A percentile compares a stretch with the other conserved stretches of the same genome.
Conservation (phyloP, 2,888 invertebrate genomes). For the Cacoxenus indagator region DNA sequence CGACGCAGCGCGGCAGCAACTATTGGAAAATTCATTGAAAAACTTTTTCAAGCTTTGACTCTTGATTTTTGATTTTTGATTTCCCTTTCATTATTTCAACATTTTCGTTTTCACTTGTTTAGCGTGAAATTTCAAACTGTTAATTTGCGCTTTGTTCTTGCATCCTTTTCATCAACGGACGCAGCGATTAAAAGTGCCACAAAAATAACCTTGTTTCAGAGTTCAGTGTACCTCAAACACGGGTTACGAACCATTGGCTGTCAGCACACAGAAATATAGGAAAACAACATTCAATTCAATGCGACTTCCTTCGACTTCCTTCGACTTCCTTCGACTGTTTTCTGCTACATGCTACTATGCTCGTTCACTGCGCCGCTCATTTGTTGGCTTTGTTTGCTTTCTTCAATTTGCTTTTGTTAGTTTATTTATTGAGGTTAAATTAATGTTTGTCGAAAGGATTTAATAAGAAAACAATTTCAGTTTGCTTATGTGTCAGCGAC, state of each 20-base stretch:
- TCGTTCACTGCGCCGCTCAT: neutral
- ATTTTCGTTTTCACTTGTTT: constrained; percentile 58
- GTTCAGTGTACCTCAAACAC: too few relatives aligned
- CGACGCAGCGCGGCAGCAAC: too few relatives aligned
- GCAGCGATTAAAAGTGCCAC: neutral
- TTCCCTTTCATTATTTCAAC: constrained; percentile 33
- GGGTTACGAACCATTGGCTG: too few relatives aligned
- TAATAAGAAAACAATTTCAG: constrained; percentile 61
- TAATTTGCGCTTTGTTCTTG: constrained; percentile 60
- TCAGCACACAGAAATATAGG: too few relatives aligned
- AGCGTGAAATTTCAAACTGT: constrained; percentile 63
- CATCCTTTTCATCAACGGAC: constrained; percentile 27
- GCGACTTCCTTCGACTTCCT: too few relatives aligned
- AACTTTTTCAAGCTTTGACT: too few relatives aligned
- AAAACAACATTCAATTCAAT: too few relatives aligned
- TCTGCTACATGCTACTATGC: too few relatives aligned
- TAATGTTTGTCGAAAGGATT: constrained; percentile 59
- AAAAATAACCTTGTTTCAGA: neutral
- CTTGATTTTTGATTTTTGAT: neutral
- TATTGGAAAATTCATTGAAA: too few relatives aligned
- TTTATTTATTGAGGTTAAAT: constrained; percentile 50
- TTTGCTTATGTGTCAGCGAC: constrained; percentile 34
- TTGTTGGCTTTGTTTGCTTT: constrained; percentile 21
- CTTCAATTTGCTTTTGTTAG: constrained; percentile 41
- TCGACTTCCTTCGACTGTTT: too few relatives aligned